phyloP scores from a whole-genome alignment of 1,140 invertebrate genomes.

The Euglossa dilemma region DNA sequence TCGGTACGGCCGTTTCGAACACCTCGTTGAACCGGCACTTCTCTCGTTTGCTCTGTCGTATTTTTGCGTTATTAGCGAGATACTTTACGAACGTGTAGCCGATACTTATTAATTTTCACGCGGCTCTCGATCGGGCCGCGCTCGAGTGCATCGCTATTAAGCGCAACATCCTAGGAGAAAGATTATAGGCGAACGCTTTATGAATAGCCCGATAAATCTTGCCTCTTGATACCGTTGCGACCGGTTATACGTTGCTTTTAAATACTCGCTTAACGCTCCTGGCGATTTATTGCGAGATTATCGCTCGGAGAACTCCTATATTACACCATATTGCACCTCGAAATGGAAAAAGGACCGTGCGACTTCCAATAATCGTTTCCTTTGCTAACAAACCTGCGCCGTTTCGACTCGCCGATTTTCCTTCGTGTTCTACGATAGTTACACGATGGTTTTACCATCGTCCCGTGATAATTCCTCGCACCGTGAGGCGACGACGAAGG shows the following conservation, averaged over 20 bases:
- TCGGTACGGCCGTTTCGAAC: not conserved
- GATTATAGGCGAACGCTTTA: constrained; percentile 57
- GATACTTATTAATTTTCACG: constrained; percentile 41
- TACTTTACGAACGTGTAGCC: constrained; percentile 19
- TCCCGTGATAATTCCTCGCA: too few relatives aligned
- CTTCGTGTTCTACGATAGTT: not conserved
- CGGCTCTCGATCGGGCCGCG: not conserved
- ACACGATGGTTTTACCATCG: not conserved
- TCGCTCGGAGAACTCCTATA: constrained; percentile 37
- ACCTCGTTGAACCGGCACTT: not conserved
- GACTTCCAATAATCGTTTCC: constrained; percentile 9
- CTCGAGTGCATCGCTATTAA: constrained; percentile 24
- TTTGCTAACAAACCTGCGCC: not conserved
- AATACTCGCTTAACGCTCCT: constrained; percentile 57
- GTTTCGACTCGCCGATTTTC: not conserved
- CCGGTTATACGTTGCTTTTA: constrained; percentile 50
- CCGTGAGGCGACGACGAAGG: not conserved
- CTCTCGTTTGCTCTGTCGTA: not conserved
- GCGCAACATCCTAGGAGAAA: constrained; percentile 23
- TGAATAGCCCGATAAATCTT: constrained; percentile 66
- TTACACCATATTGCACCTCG: not conserved
- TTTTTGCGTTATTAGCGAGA: constrained; percentile 34
- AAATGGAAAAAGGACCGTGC: not conserved
- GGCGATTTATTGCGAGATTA: constrained; percentile 65
- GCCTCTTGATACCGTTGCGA: constrained; percentile 27